Evolutionary conservation across 2,797 vertebrate genomes (phyloP), one percentile per base, ranked within the genome.

Genomic region (Phoebastria nigripes): DNA sequence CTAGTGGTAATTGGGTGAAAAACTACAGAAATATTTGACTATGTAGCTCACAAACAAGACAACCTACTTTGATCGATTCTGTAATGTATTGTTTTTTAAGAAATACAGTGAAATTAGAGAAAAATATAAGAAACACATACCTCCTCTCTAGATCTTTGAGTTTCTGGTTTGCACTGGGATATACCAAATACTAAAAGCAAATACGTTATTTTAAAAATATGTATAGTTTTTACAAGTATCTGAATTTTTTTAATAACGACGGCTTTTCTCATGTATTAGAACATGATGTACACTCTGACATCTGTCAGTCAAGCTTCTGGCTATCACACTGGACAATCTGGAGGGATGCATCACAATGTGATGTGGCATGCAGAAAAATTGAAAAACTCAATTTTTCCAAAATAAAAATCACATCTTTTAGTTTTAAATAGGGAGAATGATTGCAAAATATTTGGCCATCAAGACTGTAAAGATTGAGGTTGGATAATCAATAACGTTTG

Each of bases 401-500:
- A 94, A 82, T 47, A 80, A 96, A 94, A 97, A 90, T 56, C 52
- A 59, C 62, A 70, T 76, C 71, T 94, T 74, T 66, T 71, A 49
- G 66, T 88, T 97, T 94, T 97, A 97, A 97, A 90, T 71, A 89
- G 83, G 82, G 52, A 56, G 65, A 76, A 91, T 88, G 81, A 94
- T 67, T 97, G 81, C 84, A 96, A 90, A 97, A 97, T 96, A 92
- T 92, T 94, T 97, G 82, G 91, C 89, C 72, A 95, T 91, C 81
- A 94, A 66, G 42, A 69, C 91, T 94, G 83, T 87, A 81, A 96
- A 84, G 96, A 92, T 85, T 96, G 95, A 86, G 84, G 65, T 41
- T 91, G 81, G 66, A 67, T 94, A 94, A 97, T 97, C 95, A 95
- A 96, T 97, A 97, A 97, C 0, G 5, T 79, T 95, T 96, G 83